Percentiles rank a stretch among this genome's conserved stretches.
Conservation (phyloP, 2,888 invertebrate species). For the Drosophila mimetica region DNA sequence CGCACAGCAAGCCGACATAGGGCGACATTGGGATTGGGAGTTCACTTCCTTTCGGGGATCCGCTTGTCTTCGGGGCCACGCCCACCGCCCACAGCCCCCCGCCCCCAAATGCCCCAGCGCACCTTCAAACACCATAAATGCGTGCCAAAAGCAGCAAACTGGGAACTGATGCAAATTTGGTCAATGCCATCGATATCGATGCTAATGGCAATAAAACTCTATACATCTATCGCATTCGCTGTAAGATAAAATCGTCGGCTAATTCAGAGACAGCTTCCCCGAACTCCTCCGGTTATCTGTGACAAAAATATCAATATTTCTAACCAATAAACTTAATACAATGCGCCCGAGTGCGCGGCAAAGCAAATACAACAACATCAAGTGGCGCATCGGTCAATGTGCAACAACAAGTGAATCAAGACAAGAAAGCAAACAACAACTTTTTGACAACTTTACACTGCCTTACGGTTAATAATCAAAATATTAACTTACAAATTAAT, state of each 20-base stretch:
- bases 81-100: conserved; percentile 8
- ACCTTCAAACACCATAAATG: conserved; percentile 80
- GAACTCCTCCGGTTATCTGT: conserved; percentile 11
- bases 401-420: conserved; percentile 51
- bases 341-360: conserved; percentile 42
- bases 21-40: conserved; percentile 10
- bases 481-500: conserved; percentile 26
- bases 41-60: conserved; percentile 7
- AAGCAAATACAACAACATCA: conserved; percentile 41
- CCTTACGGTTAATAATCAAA: conserved; percentile 62
- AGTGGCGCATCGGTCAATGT: conserved; percentile 38
- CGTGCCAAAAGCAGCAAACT: conserved; percentile 81
- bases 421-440: conserved; percentile 32
- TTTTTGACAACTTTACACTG: conserved; percentile 76
- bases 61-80: conserved; percentile 7
- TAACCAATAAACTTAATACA: conserved; percentile 7
- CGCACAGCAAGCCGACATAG: conserved; percentile 46
- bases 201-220: conserved; percentile 76
- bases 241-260: conserved; percentile 75
- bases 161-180: conserved; percentile 79
- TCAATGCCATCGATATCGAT: conserved; percentile 81
- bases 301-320: conserved; percentile 8
- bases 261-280: conserved; percentile 16
- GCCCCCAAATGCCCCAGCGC: conserved; percentile 66
- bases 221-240: conserved; percentile 82